phyloP scores from a whole-genome alignment of 1,140 invertebrate genomes.

The Cardiocondyla obscurior region DNA sequence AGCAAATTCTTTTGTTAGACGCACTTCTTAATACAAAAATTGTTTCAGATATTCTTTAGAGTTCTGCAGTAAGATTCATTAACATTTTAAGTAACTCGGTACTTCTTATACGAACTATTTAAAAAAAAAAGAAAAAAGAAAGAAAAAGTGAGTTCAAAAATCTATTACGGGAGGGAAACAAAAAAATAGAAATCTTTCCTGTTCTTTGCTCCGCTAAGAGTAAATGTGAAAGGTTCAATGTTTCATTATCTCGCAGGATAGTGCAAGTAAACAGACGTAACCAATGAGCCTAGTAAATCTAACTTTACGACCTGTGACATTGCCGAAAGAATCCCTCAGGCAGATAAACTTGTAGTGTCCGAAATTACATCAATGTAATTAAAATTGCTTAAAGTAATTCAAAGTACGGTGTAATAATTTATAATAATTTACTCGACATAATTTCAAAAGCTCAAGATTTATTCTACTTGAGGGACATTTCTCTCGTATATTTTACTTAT shows the following conservation, averaged over 20 bases:
- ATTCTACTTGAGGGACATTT: too few species aligned
- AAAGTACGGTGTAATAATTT: too few species aligned
- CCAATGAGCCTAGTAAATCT: neutral
- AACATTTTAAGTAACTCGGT: neutral
- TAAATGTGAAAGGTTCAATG: neutral
- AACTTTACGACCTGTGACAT: neutral
- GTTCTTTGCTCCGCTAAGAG: neutral
- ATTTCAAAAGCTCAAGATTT: too few species aligned
- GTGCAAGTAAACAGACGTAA: neutral
- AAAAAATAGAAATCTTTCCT: neutral
- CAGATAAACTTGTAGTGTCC: too few species aligned
- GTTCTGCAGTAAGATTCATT: neutral
- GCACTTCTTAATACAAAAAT: neutral
- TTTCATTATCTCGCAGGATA: neutral
- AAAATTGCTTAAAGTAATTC: too few species aligned
- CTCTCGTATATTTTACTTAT: too few species aligned
- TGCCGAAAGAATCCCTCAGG: neutral
- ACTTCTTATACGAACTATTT: neutral
- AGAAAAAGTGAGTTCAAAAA: neutral
- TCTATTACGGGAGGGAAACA: neutral
- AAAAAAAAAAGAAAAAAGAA: neutral
- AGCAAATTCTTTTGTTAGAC: constrained; percentile 10
- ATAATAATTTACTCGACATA: too few species aligned
- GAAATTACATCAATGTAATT: too few species aligned
- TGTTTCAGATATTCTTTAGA: neutral